A percentile compares a stretch with the other conserved stretches of the same genome.
phyloP scores from a whole-genome alignment of 30 jellyfish, hydroid and myxozoan genomes.

The Aurelia sp. region DNA sequence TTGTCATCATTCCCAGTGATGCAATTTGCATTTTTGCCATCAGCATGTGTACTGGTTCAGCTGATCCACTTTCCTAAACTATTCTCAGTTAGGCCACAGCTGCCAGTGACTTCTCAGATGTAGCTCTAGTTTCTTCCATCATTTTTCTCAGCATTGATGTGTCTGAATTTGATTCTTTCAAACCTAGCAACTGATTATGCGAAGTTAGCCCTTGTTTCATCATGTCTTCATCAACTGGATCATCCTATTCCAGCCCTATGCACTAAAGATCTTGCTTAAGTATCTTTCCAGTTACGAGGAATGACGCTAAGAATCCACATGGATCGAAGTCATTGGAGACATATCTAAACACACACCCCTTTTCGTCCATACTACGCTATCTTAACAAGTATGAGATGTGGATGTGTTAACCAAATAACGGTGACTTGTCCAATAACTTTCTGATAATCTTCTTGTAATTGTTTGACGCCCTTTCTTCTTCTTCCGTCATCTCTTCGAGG shows the following conservation, averaged over 20 bases:
- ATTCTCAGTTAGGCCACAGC: conserved; percentile 31
- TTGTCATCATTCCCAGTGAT: background rate
- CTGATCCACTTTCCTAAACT: conserved; percentile 6
- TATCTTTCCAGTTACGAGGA: conserved; percentile 14
- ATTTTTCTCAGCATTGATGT: background rate
- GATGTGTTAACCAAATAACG: no score
- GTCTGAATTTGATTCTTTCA: background rate
- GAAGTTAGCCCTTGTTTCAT: no score
- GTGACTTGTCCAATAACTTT: no score
- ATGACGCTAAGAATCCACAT: conserved; percentile 34
- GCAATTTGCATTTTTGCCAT: conserved; percentile 16
- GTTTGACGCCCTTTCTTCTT: no score
- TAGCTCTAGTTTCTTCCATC: background rate
- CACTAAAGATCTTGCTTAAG: no score
- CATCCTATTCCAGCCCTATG: conserved; percentile 40
- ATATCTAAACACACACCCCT: conserved; percentile 7
- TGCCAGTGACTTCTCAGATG: conserved; percentile 51
- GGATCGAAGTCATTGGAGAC: conserved; percentile 44
- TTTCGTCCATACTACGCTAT: background rate
- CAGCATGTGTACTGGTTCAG: background rate
- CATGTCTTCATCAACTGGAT: conserved; percentile 3
- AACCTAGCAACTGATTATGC: no score
- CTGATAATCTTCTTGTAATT: no score
- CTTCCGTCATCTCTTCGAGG: no score
- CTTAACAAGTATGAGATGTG: background rate